These are phyloP conservation scores for Smithornis capensis DNA, from an alignment of 2,113 vertebrate genomes.

Conservation along the genomic window DNA sequence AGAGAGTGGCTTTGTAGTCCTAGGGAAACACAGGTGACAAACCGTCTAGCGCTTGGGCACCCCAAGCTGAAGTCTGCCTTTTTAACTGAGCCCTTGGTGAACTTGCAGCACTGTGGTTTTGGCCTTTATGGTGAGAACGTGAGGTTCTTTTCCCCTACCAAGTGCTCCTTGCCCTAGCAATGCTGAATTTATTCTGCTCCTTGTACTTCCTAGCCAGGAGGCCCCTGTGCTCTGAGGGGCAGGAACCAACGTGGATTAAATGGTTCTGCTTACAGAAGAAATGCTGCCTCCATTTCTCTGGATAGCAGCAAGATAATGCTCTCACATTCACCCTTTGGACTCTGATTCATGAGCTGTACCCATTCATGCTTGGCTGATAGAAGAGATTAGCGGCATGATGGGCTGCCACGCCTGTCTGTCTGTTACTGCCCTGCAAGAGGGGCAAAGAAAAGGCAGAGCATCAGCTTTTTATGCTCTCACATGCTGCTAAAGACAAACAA, in stretches of 20 bases:
- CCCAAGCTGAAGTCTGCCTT: background rate
- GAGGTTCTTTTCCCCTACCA: background rate
- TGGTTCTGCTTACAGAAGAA: background rate
- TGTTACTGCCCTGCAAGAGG: background rate
- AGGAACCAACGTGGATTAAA: background rate
- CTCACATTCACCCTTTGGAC: background rate
- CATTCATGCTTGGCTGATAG: background rate
- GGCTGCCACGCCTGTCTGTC: constrained; percentile 17
- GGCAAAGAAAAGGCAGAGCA: background rate
- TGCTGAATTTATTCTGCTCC: background rate
- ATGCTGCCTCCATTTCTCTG: background rate
- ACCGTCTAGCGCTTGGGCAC: background rate
- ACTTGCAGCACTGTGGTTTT: background rate
- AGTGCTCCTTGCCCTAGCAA: background rate
- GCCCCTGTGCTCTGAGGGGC: accelerated
- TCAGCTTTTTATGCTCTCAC: accelerated
- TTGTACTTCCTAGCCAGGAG: background rate
- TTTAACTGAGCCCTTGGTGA: background rate
- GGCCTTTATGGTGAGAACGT: background rate
- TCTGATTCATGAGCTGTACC: background rate
- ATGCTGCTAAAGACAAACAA: background rate
- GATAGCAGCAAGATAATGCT: background rate
- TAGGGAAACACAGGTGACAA: background rate
- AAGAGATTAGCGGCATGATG: background rate
- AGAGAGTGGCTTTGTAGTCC: background rate